phyloP scores from a whole-genome alignment of 2,797 vertebrate species.

The Pipistrellus pipistrellus region DNA sequence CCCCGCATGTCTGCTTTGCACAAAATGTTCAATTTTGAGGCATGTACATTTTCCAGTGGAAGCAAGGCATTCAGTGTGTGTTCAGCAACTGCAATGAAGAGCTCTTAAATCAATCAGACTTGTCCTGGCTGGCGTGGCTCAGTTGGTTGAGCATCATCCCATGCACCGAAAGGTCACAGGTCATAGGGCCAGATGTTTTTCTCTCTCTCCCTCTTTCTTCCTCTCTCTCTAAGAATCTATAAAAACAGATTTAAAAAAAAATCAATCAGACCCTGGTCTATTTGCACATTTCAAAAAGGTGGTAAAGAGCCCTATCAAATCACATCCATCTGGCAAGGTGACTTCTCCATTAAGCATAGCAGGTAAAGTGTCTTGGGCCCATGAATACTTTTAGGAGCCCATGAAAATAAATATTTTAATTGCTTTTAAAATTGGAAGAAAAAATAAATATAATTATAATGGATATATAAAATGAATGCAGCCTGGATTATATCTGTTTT shows the following conservation, averaged over 20 bases:
- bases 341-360: not conserved
- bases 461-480: not conserved
- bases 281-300: not conserved
- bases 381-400: not conserved
- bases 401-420: not conserved
- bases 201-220: not conserved
- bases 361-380: not conserved
- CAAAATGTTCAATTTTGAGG: not conserved
- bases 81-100: not conserved
- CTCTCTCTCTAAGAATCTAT: not conserved
- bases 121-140: not conserved
- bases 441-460: not conserved
- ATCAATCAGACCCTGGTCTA: not conserved
- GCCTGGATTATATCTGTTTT: not conserved
- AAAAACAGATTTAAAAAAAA: not conserved
- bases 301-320: not conserved
- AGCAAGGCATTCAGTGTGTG: not conserved
- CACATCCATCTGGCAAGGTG: not conserved
- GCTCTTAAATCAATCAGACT: not conserved
- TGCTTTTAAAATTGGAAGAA: slow-evolving; percentile 25
- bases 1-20: not conserved
- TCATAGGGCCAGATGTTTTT: not conserved
- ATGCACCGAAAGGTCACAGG: not conserved
- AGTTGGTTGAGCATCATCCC: not conserved
- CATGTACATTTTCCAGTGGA: not conserved